A percentile compares a stretch with the other conserved stretches of the same genome.
phyloP scores from a whole-genome alignment of 1,140 invertebrate genomes.

The Pseudoatta argentina region DNA sequence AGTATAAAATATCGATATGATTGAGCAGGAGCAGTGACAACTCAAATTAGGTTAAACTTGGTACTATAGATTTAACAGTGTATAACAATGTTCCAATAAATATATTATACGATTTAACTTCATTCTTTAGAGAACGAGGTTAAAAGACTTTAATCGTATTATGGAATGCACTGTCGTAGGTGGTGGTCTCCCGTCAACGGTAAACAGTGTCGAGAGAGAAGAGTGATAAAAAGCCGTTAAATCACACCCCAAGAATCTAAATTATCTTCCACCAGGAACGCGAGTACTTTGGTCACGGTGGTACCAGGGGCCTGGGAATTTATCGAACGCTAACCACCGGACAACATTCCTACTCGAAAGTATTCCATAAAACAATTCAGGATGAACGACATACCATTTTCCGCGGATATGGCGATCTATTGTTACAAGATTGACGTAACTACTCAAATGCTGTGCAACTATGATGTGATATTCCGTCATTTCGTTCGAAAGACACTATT shows the following conservation, averaged over 20 bases:
- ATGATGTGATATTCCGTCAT: neutral
- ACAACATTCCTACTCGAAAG: slow-evolving; percentile 78
- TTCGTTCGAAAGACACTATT: neutral
- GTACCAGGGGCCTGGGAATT: slow-evolving; percentile 74
- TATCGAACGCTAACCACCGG: slow-evolving; percentile 79
- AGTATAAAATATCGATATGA: no score
- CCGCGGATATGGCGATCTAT: slow-evolving; percentile 27
- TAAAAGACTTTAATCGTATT: neutral
- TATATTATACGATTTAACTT: neutral
- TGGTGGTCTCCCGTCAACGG: slow-evolving; percentile 55
- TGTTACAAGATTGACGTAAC: slow-evolving; percentile 41
- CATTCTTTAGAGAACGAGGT: no score
- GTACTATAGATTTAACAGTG: no score
- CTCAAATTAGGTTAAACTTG: no score
- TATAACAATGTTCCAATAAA: neutral
- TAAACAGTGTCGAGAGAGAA: slow-evolving; percentile 50
- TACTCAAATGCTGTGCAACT: neutral
- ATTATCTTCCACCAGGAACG: slow-evolving; percentile 80
- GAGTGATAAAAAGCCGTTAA: slow-evolving; percentile 78
- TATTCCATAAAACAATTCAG: slow-evolving; percentile 74
- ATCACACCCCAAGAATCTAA: slow-evolving; percentile 81
- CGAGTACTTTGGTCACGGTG: slow-evolving; percentile 77
- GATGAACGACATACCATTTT: slow-evolving; percentile 61
- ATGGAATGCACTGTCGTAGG: slow-evolving; percentile 35
- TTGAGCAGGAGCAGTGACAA: no score